phyloP scores from a whole-genome alignment of 1,140 invertebrate species.

The Microplitis mediator region DNA sequence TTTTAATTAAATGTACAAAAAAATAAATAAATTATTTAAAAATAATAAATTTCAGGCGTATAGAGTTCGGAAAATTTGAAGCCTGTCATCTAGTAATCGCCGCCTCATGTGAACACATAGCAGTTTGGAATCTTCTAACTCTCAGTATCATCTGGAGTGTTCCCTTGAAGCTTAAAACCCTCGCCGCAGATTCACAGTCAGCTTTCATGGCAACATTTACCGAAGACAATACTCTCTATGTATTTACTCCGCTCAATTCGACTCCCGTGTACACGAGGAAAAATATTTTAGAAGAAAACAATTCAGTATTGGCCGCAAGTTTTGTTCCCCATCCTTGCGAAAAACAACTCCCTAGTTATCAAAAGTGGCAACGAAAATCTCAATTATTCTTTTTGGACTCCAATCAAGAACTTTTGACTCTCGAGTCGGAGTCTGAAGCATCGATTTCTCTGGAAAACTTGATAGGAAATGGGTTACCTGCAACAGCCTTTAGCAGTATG shows the following conservation, averaged over 20 bases:
- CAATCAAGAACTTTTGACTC: conserved; percentile 61
- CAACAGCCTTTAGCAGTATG: conserved; percentile 51
- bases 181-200: conserved; percentile 68
- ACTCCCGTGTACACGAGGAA: conserved; percentile 62
- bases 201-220: conserved; percentile 73
- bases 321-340: conserved; percentile 63
- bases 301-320: conserved; percentile 56
- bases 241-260: conserved; percentile 67
- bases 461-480: conserved; percentile 42
- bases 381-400: conserved; percentile 67
- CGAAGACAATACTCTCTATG: conserved; percentile 66
- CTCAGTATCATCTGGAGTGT: conserved; percentile 68
- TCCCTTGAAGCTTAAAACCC: conserved; percentile 58
- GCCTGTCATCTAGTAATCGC: conserved; percentile 71
- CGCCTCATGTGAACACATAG: conserved; percentile 64
- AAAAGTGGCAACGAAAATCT: conserved; percentile 66
- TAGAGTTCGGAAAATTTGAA: conserved; percentile 71
- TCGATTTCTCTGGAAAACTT: conserved; percentile 47
- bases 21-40: conserved; percentile 9
- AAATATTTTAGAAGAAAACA: conserved; percentile 56
- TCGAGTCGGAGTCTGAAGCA: conserved; percentile 56
- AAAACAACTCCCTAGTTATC: conserved; percentile 53
- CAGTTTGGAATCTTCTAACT: conserved; percentile 76
- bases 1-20: neutral
- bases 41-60: conserved; percentile 54